Evolutionary conservation across 2,888 invertebrate species (phyloP).

Genomic region (Hartigia nigra): DNA sequence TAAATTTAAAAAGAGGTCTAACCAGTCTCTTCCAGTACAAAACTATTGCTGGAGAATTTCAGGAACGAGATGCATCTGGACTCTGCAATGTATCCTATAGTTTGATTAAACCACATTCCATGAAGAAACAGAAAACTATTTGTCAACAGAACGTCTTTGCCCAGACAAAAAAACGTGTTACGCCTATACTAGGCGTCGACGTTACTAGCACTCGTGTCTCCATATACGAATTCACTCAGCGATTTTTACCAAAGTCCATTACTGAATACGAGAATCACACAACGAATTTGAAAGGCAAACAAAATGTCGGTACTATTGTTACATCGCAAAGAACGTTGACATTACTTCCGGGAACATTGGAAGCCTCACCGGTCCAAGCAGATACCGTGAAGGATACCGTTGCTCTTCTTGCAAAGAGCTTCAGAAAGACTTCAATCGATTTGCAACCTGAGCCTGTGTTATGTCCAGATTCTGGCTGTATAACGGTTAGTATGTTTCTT

Average conservation of each 20-base stretch:
- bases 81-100: slow-evolving; percentile 77
- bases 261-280: slow-evolving; percentile 66
- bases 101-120: slow-evolving; percentile 68
- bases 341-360: slow-evolving; percentile 54
- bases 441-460: slow-evolving; percentile 51
- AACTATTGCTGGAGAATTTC: slow-evolving; percentile 68
- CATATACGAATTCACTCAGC: slow-evolving; percentile 62
- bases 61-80: slow-evolving; percentile 84
- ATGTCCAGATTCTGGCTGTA: slow-evolving; percentile 61
- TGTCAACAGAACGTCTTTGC: slow-evolving; percentile 61
- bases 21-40: slow-evolving; percentile 83
- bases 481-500: slow-evolving; percentile 53
- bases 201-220: slow-evolving; percentile 48
- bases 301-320: slow-evolving; percentile 68
- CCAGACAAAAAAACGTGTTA: slow-evolving; percentile 45
- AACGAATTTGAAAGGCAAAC: slow-evolving; percentile 65
- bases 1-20: slow-evolving; percentile 88
- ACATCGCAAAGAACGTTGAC: slow-evolving; percentile 62
- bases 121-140: slow-evolving; percentile 76
- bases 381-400: slow-evolving; percentile 49
- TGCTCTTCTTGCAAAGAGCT: slow-evolving; percentile 44
- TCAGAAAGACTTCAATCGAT: slow-evolving; percentile 49
- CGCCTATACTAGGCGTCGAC: slow-evolving; percentile 52
- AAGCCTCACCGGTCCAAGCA: slow-evolving; percentile 39
- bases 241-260: slow-evolving; percentile 56